Percentiles rank a stretch among this genome's conserved stretches.
Evolutionary conservation across 2,888 invertebrate genomes (phyloP).

Genomic region (Noctuana brunneofusca): DNA sequence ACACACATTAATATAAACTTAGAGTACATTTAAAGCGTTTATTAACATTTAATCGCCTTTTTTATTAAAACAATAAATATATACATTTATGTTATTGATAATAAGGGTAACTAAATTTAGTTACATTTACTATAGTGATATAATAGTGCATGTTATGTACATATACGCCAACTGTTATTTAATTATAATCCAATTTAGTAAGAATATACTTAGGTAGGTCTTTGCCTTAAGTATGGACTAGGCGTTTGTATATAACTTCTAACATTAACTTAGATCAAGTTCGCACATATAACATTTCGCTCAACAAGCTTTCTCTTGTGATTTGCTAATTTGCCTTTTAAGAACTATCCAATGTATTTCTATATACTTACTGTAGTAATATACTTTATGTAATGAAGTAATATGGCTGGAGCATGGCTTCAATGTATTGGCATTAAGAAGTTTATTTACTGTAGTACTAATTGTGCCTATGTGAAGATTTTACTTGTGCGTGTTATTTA

Average conservation of each 20-base stretch:
- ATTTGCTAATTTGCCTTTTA: slow-evolving; percentile 78
- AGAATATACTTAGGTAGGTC: slow-evolving; percentile 42
- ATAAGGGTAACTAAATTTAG: background rate
- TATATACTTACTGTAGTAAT: slow-evolving; percentile 49
- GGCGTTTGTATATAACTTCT: slow-evolving; percentile 44
- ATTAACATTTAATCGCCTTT: too few relatives aligned
- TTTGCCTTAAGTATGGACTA: slow-evolving; percentile 55
- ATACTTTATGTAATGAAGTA: slow-evolving; percentile 59
- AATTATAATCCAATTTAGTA: slow-evolving; percentile 23
- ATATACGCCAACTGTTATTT: slow-evolving; percentile 22
- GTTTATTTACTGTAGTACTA: slow-evolving; percentile 49
- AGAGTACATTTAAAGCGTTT: too few relatives aligned
- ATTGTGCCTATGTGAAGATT: background rate
- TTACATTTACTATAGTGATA: background rate
- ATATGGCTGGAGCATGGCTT: slow-evolving; percentile 71
- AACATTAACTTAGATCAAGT: slow-evolving; percentile 52
- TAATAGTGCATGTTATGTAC: slow-evolving; percentile 7
- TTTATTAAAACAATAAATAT: background rate
- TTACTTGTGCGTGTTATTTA: background rate
- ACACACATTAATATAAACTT: too few relatives aligned
- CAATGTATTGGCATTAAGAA: slow-evolving; percentile 48
- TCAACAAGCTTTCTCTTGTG: slow-evolving; percentile 72
- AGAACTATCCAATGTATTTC: slow-evolving; percentile 61
- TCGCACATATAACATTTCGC: slow-evolving; percentile 67
- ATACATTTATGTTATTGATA: background rate